Percentiles rank a stretch among this genome's conserved stretches.
These are phyloP conservation scores for Heliconius erato DNA, from an alignment of 2,888 invertebrate species.

Conservation along the genomic window DNA sequence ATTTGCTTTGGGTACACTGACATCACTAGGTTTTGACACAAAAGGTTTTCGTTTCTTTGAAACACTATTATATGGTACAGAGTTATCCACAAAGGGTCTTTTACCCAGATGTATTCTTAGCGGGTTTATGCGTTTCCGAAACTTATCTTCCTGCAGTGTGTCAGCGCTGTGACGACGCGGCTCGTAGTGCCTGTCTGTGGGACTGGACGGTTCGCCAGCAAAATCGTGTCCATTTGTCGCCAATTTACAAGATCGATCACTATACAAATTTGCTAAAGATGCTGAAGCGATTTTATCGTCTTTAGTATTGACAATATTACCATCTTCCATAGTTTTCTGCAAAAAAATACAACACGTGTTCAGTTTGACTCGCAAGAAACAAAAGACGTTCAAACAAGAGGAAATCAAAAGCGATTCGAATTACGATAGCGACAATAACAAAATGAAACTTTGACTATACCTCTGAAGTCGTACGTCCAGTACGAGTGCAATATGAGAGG, in stretches of 20 bases:
- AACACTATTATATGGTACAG: slow-evolving; percentile 70
- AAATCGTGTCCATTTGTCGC: slow-evolving; percentile 78
- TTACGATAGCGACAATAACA: slow-evolving; percentile 69
- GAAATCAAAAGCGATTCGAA: slow-evolving; percentile 77
- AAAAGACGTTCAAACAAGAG: slow-evolving; percentile 82
- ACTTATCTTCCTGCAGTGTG: slow-evolving; percentile 69
- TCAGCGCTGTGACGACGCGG: slow-evolving; percentile 65
- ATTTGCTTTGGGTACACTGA: slow-evolving; percentile 60
- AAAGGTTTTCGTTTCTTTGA: slow-evolving; percentile 73
- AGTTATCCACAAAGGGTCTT: slow-evolving; percentile 81
- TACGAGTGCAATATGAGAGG: slow-evolving; percentile 82
- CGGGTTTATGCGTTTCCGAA: slow-evolving; percentile 78
- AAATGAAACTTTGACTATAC: slow-evolving; percentile 66
- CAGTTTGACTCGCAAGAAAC: slow-evolving; percentile 75
- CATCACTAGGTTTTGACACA: slow-evolving; percentile 70
- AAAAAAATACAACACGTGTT: slow-evolving; percentile 78
- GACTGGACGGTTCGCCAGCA: slow-evolving; percentile 57
- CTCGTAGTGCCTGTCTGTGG: slow-evolving; percentile 58
- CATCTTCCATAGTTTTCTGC: slow-evolving; percentile 86
- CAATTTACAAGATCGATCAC: slow-evolving; percentile 74
- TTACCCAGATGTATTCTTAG: slow-evolving; percentile 81
- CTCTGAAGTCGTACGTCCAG: slow-evolving; percentile 85
- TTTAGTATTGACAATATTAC: slow-evolving; percentile 78
- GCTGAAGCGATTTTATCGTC: slow-evolving; percentile 76
- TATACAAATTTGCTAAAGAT: slow-evolving; percentile 71